Evolutionary conservation across 2,113 vertebrate genomes (phyloP).

Genomic region (Nannospalax galili): DNA sequence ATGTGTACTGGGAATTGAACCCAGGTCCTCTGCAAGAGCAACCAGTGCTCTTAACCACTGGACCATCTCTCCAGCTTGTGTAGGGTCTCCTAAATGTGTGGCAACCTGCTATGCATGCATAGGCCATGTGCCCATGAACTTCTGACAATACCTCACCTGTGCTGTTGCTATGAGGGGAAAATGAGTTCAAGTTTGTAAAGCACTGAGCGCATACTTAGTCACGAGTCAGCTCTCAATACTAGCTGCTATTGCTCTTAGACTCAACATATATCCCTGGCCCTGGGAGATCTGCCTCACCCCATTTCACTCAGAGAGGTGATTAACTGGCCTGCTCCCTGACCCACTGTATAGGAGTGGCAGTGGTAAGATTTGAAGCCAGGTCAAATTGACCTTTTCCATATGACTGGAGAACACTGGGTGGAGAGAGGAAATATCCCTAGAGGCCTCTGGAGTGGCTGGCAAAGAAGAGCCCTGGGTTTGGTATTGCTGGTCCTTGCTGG

Average conservation of each 20-base stretch:
- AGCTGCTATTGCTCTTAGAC: rapidly evolving
- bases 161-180: too few species aligned
- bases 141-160: not conserved
- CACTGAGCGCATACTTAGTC: not conserved
- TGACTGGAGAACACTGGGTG: rapidly evolving
- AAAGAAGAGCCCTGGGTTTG: not conserved
- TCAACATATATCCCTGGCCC: not conserved
- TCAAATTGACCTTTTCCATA: not conserved
- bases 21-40: too few species aligned
- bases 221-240: not conserved
- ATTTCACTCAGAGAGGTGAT: not conserved
- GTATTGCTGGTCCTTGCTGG: not conserved
- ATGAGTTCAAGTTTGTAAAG: not conserved
- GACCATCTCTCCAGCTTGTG: too few species aligned
- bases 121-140: not conserved
- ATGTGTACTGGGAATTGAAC: too few species aligned
- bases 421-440: not conserved
- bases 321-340: not conserved
- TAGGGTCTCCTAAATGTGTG: not conserved
- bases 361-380: not conserved
- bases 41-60: too few species aligned
- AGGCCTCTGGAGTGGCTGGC: not conserved
- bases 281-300: not conserved
- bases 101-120: not conserved
- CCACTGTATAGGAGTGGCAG: not conserved